These are phyloP conservation scores for Eulemur coronatus DNA, from an alignment of 2,797 vertebrate species.

Conservation along the genomic window DNA sequence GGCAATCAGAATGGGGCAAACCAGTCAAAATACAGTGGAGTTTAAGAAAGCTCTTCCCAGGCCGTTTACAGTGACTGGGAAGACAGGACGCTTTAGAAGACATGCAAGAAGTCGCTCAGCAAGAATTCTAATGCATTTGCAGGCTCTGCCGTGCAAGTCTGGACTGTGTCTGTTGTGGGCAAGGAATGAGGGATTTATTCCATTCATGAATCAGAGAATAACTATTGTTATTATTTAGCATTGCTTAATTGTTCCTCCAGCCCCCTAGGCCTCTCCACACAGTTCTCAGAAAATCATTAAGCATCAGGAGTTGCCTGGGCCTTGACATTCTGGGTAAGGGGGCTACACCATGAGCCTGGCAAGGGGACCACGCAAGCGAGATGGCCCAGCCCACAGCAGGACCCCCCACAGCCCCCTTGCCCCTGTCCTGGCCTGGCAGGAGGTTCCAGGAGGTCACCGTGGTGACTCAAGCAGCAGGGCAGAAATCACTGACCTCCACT, in stretches of 20 bases:
- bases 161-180: not conserved
- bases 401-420: fast-evolving
- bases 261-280: constrained; percentile 30
- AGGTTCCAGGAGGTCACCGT: not conserved
- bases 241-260: constrained; percentile 72
- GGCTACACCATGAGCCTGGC: not conserved
- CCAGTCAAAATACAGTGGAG: not conserved
- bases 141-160: not conserved
- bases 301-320: constrained; percentile 14
- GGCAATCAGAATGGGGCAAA: not conserved
- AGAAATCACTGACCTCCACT: not conserved
- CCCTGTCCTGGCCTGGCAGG: not conserved
- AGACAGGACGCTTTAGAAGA: constrained; percentile 51
- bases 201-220: constrained; percentile 63
- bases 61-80: constrained; percentile 16
- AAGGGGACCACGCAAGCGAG: not conserved
- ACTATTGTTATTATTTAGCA: constrained; percentile 77
- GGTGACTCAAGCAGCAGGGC: not conserved
- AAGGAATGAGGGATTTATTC: constrained; percentile 64
- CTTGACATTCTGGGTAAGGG: constrained; percentile 28
- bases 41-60: constrained; percentile 22
- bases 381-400: not conserved
- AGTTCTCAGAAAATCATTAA: constrained; percentile 73
- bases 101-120: not conserved
- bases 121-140: constrained; percentile 54